These are phyloP conservation scores for Harpagoxenus sublaevis DNA, from an alignment of 2,888 invertebrate genomes.

Conservation along the genomic window DNA sequence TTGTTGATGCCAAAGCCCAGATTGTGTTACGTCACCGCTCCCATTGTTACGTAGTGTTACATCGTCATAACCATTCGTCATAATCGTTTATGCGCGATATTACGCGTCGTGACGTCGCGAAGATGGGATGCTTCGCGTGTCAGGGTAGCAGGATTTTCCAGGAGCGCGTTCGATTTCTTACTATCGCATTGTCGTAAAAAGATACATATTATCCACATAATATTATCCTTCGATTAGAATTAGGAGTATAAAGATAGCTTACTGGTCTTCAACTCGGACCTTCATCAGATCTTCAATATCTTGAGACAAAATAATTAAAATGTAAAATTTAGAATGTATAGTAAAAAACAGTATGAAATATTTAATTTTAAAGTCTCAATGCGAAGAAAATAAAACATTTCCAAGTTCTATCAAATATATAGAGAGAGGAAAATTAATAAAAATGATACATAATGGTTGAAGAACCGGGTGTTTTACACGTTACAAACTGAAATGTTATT, in stretches of 20 bases:
- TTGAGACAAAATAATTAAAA: not conserved
- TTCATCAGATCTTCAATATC: no score
- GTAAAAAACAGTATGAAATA: constrained; percentile 1
- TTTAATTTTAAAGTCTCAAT: not conserved
- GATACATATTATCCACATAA: not conserved
- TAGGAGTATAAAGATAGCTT: not conserved
- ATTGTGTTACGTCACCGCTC: constrained; percentile 18
- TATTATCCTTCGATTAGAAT: not conserved
- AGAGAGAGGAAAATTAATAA: not conserved
- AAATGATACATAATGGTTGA: not conserved
- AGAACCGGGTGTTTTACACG: not conserved
- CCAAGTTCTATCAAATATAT: not conserved
- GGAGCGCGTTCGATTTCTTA: constrained; percentile 40
- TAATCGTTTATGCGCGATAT: constrained; percentile 34
- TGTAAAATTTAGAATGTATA: not conserved
- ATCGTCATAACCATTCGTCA: constrained; percentile 6
- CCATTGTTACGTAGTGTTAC: not conserved
- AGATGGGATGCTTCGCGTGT: constrained; percentile 76
- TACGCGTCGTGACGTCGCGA: constrained; percentile 78
- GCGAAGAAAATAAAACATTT: not conserved
- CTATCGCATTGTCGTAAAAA: not conserved
- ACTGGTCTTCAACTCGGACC: not conserved
- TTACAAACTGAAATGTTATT: constrained; percentile 1
- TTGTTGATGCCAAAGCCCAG: not conserved
- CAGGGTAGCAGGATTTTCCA: constrained; percentile 74